Percentiles rank a stretch among this genome's conserved stretches.
phyloP scores from a whole-genome alignment of 2,888 invertebrate species.

The Orthonevra nobilis region DNA sequence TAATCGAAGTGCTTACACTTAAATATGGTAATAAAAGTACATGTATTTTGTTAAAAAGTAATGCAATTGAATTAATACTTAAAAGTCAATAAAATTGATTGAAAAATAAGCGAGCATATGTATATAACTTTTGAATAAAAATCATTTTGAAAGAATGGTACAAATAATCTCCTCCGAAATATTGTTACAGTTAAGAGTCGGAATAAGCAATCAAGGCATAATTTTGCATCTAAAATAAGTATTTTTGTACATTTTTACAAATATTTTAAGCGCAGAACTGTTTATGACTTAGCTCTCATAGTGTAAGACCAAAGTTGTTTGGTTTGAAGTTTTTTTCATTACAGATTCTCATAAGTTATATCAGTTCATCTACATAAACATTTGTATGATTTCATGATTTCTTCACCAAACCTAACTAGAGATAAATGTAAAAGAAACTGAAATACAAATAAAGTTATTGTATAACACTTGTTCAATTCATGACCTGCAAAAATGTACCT shows the following conservation, averaged over 20 bases:
- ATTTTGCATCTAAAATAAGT: slow-evolving; percentile 44
- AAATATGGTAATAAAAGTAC: slow-evolving; percentile 27
- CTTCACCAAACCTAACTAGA: slow-evolving; percentile 9
- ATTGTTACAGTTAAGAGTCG: slow-evolving; percentile 42
- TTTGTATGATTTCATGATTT: slow-evolving; percentile 16
- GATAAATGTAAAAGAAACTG: slow-evolving; percentile 8
- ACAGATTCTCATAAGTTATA: slow-evolving; percentile 1
- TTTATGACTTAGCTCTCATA: slow-evolving; percentile 35
- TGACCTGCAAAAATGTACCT: slow-evolving; percentile 68
- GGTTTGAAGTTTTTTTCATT: not conserved
- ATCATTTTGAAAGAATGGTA: slow-evolving; percentile 58
- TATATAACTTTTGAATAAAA: too few species aligned
- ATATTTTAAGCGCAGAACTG: slow-evolving; percentile 18
- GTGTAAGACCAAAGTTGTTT: slow-evolving; percentile 42
- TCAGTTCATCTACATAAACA: slow-evolving; percentile 18
- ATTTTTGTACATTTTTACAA: slow-evolving; percentile 65
- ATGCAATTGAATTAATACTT: slow-evolving; percentile 24
- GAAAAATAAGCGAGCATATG: slow-evolving; percentile 17
- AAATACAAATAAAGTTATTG: slow-evolving; percentile 21
- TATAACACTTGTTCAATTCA: slow-evolving; percentile 43
- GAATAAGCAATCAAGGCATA: slow-evolving; percentile 24
- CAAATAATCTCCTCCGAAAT: slow-evolving; percentile 64
- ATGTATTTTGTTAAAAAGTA: slow-evolving; percentile 55
- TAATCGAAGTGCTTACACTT: slow-evolving; percentile 4
- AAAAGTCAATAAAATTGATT: slow-evolving; percentile 10